Conservation (phyloP, 2,797 vertebrate genomes). For the Acridotheres tristis region DNA sequence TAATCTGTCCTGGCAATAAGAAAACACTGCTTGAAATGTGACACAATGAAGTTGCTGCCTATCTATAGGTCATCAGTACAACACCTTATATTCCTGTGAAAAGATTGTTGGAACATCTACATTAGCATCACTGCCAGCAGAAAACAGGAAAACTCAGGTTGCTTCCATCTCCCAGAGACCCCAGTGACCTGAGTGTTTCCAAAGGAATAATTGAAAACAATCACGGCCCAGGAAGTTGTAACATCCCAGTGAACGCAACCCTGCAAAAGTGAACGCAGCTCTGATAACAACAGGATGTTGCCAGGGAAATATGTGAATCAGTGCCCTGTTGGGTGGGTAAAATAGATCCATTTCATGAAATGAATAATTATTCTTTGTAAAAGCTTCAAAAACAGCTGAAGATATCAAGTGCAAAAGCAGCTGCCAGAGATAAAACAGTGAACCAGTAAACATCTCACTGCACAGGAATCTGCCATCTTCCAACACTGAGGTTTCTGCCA, state of each 20-base stretch:
- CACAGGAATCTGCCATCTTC: slow-evolving; percentile 84
- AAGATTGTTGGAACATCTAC: not conserved
- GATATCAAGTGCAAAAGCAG: slow-evolving; percentile 56
- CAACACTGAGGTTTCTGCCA: slow-evolving; percentile 77
- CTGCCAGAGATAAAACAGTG: slow-evolving; percentile 74
- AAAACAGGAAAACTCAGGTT: slow-evolving; percentile 24
- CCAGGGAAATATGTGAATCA: slow-evolving; percentile 26
- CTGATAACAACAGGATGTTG: not conserved
- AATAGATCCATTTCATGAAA: slow-evolving; percentile 38
- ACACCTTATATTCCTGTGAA: not conserved
- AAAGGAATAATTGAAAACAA: not conserved
- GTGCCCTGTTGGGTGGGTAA: not conserved
- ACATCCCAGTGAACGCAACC: not conserved
- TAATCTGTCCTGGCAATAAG: not conserved
- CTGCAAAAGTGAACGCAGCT: not conserved
- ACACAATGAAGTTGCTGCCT: not conserved
- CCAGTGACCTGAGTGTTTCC: not conserved
- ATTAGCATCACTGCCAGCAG: not conserved
- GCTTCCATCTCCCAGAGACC: not conserved
- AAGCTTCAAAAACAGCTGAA: slow-evolving; percentile 65
- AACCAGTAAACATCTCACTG: slow-evolving; percentile 76
- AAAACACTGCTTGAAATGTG: not conserved
- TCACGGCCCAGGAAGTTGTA: not conserved
- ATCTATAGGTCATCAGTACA: not conserved
- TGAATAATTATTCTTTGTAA: slow-evolving; percentile 60